phyloP scores from a whole-genome alignment of 2,113 vertebrate genomes.

The Phyllopteryx taeniolatus region DNA sequence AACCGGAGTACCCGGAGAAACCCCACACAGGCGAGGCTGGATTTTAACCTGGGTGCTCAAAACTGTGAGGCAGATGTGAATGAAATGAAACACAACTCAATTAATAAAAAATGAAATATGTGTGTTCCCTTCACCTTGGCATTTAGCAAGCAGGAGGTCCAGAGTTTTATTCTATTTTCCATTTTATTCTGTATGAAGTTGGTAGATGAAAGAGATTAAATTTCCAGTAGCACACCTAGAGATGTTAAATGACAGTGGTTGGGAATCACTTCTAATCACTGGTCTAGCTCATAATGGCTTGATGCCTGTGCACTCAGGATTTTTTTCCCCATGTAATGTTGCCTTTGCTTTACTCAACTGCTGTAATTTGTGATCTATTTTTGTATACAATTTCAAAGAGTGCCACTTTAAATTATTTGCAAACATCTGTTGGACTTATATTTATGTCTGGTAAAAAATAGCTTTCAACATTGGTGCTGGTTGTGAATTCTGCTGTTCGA shows the following conservation, averaged over 20 bases:
- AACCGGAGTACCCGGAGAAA: too few relatives aligned
- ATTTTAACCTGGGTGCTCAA: too few relatives aligned
- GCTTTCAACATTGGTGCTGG: background rate
- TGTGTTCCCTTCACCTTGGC: too few relatives aligned
- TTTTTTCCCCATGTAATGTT: conserved; percentile 6
- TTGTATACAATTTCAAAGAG: conserved; percentile 44
- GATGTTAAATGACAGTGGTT: background rate
- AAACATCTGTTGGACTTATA: conserved; percentile 11
- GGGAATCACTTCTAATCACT: background rate
- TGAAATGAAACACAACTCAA: too few relatives aligned
- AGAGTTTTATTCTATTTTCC: background rate
- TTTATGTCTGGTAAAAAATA: conserved; percentile 10
- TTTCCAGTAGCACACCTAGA: background rate
- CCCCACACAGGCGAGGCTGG: too few relatives aligned
- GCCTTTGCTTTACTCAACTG: conserved; percentile 31
- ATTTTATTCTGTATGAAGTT: background rate
- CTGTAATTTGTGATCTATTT: conserved; percentile 62
- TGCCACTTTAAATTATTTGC: conserved; percentile 52
- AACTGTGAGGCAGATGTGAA: too few relatives aligned
- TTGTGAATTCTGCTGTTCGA: conserved; percentile 8
- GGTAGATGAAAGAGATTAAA: background rate
- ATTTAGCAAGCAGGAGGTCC: too few relatives aligned
- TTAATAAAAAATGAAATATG: too few relatives aligned
- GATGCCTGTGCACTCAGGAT: conserved; percentile 60
- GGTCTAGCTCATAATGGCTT: background rate